Conservation (phyloP, 2,888 invertebrate genomes). For the Tyria jacobaeae region DNA sequence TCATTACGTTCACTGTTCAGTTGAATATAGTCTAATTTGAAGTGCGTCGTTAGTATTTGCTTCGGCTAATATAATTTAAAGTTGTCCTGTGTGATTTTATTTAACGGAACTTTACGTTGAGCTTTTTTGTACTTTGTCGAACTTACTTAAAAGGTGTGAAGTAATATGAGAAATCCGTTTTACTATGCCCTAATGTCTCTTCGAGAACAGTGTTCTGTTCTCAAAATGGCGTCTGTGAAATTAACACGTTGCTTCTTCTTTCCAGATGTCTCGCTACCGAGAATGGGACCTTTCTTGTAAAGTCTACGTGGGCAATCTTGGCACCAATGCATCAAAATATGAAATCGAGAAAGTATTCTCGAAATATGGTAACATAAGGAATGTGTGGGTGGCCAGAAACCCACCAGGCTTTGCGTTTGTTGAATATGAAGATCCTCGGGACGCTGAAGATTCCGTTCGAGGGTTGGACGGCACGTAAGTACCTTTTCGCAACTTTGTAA, state of each 20-base stretch:
- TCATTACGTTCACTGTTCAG: too few species aligned
- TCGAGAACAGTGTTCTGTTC: not conserved
- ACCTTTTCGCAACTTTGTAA: too few species aligned
- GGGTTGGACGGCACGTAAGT: slow-evolving; percentile 91
- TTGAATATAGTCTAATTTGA: too few species aligned
- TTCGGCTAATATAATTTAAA: too few species aligned
- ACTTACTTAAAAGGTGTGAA: not conserved
- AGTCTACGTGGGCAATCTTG: slow-evolving; percentile 97
- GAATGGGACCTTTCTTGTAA: slow-evolving; percentile 96
- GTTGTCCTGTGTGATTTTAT: not conserved
- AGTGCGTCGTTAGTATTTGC: too few species aligned
- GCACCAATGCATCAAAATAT: slow-evolving; percentile 95
- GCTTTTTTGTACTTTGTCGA: not conserved
- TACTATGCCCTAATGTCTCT: not conserved
- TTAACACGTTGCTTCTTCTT: slow-evolving; percentile 47
- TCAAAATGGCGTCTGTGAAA: slow-evolving; percentile 61
- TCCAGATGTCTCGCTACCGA: slow-evolving; percentile 89
- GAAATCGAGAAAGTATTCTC: slow-evolving; percentile 95
- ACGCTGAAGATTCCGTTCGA: slow-evolving; percentile 94
- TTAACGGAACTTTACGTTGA: not conserved
- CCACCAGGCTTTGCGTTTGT: slow-evolving; percentile 97
- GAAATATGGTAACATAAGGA: slow-evolving; percentile 95
- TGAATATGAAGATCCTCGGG: slow-evolving; percentile 95
- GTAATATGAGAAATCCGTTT: not conserved
- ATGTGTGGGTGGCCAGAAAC: slow-evolving; percentile 97